phyloP scores from a whole-genome alignment of 2,888 invertebrate species.

The Phoronis australis region DNA sequence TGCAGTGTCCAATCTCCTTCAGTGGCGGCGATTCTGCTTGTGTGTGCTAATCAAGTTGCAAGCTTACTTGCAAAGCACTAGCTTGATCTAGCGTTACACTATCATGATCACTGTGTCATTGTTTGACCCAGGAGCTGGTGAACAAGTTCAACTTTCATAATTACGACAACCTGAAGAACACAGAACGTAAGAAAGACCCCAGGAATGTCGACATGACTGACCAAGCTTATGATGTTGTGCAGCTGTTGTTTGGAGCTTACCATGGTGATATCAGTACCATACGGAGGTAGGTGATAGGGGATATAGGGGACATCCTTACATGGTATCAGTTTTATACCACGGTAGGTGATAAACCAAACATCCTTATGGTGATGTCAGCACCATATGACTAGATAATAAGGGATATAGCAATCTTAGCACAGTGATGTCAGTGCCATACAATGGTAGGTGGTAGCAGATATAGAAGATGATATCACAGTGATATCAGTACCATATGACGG shows the following conservation, averaged over 20 bases:
- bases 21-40: no score
- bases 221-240: slow-evolving; percentile 85
- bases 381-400: no score
- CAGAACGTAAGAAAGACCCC: slow-evolving; percentile 88
- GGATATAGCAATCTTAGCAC: no score
- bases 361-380: no score
- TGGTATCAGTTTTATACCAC: no score
- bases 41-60: background rate
- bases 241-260: slow-evolving; percentile 87
- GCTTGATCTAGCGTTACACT: background rate
- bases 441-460: no score
- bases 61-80: background rate
- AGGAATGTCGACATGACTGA: slow-evolving; percentile 85
- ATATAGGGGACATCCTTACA: no score
- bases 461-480: no score
- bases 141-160: slow-evolving; percentile 92
- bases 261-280: slow-evolving; percentile 93
- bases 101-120: background rate
- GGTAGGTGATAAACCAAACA: no score
- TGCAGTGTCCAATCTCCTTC: no score
- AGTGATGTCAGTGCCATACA: no score
- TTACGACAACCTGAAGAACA: slow-evolving; percentile 86
- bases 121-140: slow-evolving; percentile 68
- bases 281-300: slow-evolving; percentile 70
- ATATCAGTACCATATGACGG: no score